Base-by-base conservation (phyloP, 2,113 vertebrate genomes). In the Toxotes jaculatrix region DNA sequence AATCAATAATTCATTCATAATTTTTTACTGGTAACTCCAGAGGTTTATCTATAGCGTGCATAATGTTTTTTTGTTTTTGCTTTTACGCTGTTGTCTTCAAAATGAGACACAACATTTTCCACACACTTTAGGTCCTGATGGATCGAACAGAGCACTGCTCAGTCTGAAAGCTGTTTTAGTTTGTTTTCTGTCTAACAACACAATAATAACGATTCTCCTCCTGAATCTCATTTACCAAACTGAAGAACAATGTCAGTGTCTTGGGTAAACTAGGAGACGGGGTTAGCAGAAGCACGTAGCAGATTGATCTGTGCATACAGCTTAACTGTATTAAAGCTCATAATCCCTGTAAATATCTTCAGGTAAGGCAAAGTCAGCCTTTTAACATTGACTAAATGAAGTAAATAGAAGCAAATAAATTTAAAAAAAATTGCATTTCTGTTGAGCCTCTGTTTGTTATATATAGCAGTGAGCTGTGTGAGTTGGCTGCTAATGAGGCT, bases 401-500 rank as follows among this genome's bases (percentile, higher is more conserved):
- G 89, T 89, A 93, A 94, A 94, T 88, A 90, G 79, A 92, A 89
- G 89, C 88, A 90, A 93, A 92, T 90, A 62, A 59, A 88, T 89
- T 89, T 91, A 88, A 89, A 80, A 80, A 79, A 92, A 90, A 83
- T 69, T 34, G 57, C 64, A 85, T 91, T 88, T 86, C 84, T 77
- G 73, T 85, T 81, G 80, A 90, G 72, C 56, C 84, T 56, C 82
- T 8, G 65, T 71, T 69, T 3, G 31, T 81, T 93, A 82, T 93
- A 88, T 91, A 91, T 90, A 88, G 88, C 86, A 66, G 70, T 55
- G 70, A 90, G 87, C 91, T 88, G 86, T 86, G 93, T 92, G 95
- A 91, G 90, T 82, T 16, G 91, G 95, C 90, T 94, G 94, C 93
- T 97, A 97, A 98, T 95, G 94, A 97, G 95, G 79, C 82, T 87